phyloP scores from a whole-genome alignment of 2,888 invertebrate species.

The Rhamnusium bicolor region DNA sequence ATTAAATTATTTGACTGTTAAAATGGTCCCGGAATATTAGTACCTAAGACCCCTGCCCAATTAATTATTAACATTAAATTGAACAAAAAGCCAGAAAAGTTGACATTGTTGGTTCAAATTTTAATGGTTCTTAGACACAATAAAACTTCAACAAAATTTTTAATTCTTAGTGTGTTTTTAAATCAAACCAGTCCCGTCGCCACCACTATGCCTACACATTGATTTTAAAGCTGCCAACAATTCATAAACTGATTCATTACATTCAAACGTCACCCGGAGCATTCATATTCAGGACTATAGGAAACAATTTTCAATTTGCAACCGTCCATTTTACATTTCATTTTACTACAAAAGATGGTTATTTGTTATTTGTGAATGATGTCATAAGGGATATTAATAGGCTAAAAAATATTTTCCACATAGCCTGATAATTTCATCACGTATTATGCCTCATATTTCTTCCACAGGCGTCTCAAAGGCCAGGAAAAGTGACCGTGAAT shows the following conservation, averaged over 20 bases:
- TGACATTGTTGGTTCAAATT: too few relatives aligned
- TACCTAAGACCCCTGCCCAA: too few relatives aligned
- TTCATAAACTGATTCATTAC: background rate
- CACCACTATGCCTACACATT: background rate
- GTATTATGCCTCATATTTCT: background rate
- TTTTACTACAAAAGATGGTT: background rate
- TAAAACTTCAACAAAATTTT: too few relatives aligned
- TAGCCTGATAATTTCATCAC: background rate
- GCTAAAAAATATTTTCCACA: background rate
- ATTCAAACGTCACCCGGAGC: background rate
- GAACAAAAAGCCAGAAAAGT: too few relatives aligned
- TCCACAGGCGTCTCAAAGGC: background rate
- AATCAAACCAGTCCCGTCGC: too few relatives aligned
- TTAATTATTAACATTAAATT: too few relatives aligned
- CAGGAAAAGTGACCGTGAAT: background rate
- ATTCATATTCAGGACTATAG: background rate
- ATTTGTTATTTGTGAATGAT: background rate
- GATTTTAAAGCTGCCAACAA: background rate
- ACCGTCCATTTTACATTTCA: background rate
- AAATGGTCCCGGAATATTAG: too few relatives aligned
- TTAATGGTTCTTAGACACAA: too few relatives aligned
- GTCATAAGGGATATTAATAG: slow-evolving; percentile 1
- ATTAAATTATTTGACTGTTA: too few relatives aligned
- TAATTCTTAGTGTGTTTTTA: too few relatives aligned
- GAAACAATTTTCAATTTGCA: background rate